Base-by-base conservation (phyloP, 2,888 invertebrate genomes). In the Drosophila algonquin region DNA sequence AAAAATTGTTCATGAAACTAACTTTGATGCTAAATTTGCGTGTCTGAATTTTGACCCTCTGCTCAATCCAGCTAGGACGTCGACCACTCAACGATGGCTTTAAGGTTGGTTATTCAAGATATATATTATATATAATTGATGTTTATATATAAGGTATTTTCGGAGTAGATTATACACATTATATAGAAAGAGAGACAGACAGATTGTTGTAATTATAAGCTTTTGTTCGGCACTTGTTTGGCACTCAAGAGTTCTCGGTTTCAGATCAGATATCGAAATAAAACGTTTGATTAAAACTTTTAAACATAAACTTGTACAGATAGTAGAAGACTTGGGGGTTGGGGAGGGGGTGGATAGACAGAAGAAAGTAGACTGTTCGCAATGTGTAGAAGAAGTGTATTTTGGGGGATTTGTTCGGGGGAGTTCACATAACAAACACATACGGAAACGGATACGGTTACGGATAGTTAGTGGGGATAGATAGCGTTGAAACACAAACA, bases 1-100 rank as follows among this genome's bases (percentile, higher is more conserved):
- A 84, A 87, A 85, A 87, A 81, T 87, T 82, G 79, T 81, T 81
- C 76, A 88, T 91, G 91, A 91, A 90, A 92, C 92, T 92, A 92
- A 92, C 92, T 92, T 92, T 92, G 92, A 91, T 92, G 92, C 92
- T 92, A 92, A 92, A 92, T 92, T 92, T 92, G 91, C 92, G 91
- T 91, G 92, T 91, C 91, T 92, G 92, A 90, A 92, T 91, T 91
- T 92, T 92, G 92, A 92, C 91, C 92, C 92, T 92, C 91, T 92
- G 92, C 90, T 92, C 92, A 91, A 92, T 92, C 92, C 92, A 92
- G 92, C 92, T 92, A 90, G 91, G 88, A 90, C 92, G 92, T 91
- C 92, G 92, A 91, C 91, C 92, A 91, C 91, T 92, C 88, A 91
- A 89, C 84, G 91, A 91, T 90, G 92, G 92, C 92, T 92, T 92